Percentiles rank a stretch among this genome's conserved stretches.
Conservation (phyloP, 1,140 invertebrate species). For the Ridgeia piscesae region DNA sequence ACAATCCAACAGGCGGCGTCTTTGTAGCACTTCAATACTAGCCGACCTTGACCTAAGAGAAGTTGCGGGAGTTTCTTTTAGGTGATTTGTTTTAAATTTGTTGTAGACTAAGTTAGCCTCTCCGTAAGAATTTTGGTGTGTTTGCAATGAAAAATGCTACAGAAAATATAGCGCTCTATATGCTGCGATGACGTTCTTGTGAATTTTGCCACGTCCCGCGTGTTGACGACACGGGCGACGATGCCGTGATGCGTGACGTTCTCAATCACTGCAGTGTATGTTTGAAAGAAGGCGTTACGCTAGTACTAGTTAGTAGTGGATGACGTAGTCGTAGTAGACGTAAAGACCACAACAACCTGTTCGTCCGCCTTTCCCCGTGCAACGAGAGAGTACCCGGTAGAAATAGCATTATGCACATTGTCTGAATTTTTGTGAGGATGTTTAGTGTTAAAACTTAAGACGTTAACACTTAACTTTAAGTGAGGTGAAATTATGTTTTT, state of each 20-base stretch:
- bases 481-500: too few species aligned
- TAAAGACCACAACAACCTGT: too few species aligned
- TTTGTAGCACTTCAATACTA: neutral
- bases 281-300: too few species aligned
- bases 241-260: neutral
- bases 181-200: neutral
- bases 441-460: too few species aligned
- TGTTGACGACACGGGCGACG: neutral
- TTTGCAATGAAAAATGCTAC: neutral
- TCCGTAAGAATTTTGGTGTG: neutral
- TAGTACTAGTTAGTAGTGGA: too few species aligned
- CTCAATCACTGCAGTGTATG: too few species aligned
- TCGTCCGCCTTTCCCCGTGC: too few species aligned
- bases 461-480: too few species aligned
- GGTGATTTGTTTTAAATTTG: neutral
- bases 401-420: too few species aligned
- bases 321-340: too few species aligned
- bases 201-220: neutral
- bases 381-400: too few species aligned
- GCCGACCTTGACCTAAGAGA: neutral
- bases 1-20: neutral
- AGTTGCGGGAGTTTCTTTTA: slow-evolving; percentile 5
- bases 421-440: too few species aligned
- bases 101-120: neutral
- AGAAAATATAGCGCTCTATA: neutral